Evolutionary conservation across 2,113 vertebrate species (phyloP), one percentile per base, ranked within the genome.

Genomic region (Zosterops borbonicus): DNA sequence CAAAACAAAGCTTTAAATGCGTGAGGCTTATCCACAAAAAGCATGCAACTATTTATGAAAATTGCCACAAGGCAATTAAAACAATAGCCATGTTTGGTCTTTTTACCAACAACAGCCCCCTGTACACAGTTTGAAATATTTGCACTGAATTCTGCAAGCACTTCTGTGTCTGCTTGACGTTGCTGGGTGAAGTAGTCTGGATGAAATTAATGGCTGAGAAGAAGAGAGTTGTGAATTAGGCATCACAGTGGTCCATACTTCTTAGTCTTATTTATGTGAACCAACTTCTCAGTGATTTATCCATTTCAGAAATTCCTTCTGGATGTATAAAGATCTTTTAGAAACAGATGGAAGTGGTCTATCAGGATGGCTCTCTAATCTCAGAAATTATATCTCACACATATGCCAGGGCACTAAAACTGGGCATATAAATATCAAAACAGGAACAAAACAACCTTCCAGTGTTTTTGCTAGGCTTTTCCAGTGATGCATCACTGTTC

Each of bases 1-100:
- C 44, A 82, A 90, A 92, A 79, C 14, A 87, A 78, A 85, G 49
- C 33, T 92, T 89, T 59, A 70, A 55, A 81, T 83, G 80, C 3
- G 1, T 37, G 27, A 78, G 47, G 14, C 44, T 11, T n/a, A 31
- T 41, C 47, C 62, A 68, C 69, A 75, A 37, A 84, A 94, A 82
- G 29, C 27, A 9, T 29, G 49, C 47, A 56, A 28, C 27, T 50
- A 10, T 82, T 84, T 81, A 49, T 39, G 42, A 29, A 58, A 92
- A 31, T 71, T 82, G 9, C 44, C 65, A 89, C 2, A 1, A 60
- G 52, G 35, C 58, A 67, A 59, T 87, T 89, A 79, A 87, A 89
- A 63, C n/a, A 62, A 41, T n/a, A 33, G 10, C 21, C 0, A 0
- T 5, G 13, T 85, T 82, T 28, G 25, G 44, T 71, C 77, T 71